These are phyloP conservation scores for Montipora sp. DNA, from an alignment of 64 coral and sea anemone genomes.

Conservation along the genomic window DNA sequence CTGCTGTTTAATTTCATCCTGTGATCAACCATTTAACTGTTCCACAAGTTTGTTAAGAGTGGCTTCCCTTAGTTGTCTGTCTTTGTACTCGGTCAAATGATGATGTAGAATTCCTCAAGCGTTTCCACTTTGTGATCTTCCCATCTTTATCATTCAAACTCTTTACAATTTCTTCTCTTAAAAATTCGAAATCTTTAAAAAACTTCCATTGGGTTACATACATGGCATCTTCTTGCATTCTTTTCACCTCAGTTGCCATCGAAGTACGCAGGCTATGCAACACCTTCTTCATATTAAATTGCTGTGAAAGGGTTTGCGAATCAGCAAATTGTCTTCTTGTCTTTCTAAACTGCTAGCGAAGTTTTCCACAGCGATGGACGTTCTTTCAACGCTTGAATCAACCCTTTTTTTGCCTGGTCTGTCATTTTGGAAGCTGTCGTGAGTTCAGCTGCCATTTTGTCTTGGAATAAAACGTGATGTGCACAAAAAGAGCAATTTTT, in stretches of 20 bases:
- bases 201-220: constrained; percentile 46
- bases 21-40: not conserved
- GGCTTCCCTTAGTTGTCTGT: not conserved
- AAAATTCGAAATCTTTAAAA: not conserved
- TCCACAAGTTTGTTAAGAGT: not conserved
- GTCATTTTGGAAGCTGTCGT: too few relatives aligned
- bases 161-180: constrained; percentile 35
- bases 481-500: too few relatives aligned
- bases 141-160: constrained; percentile 33
- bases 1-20: not conserved
- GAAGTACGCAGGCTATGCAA: constrained; percentile 24
- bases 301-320: too few relatives aligned
- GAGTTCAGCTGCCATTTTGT: too few relatives aligned
- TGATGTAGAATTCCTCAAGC: constrained; percentile 42
- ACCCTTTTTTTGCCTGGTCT: too few relatives aligned
- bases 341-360: too few relatives aligned
- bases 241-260: constrained; percentile 2
- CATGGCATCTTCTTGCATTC: not conserved
- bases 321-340: too few relatives aligned
- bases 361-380: too few relatives aligned
- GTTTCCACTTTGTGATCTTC: constrained; percentile 9
- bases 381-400: too few relatives aligned
- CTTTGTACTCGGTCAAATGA: not conserved
- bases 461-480: too few relatives aligned
- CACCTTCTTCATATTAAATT: constrained; percentile 5